Evolutionary conservation across 2,797 vertebrate species (phyloP).

Genomic region (Oreonectes daqikongensis): DNA sequence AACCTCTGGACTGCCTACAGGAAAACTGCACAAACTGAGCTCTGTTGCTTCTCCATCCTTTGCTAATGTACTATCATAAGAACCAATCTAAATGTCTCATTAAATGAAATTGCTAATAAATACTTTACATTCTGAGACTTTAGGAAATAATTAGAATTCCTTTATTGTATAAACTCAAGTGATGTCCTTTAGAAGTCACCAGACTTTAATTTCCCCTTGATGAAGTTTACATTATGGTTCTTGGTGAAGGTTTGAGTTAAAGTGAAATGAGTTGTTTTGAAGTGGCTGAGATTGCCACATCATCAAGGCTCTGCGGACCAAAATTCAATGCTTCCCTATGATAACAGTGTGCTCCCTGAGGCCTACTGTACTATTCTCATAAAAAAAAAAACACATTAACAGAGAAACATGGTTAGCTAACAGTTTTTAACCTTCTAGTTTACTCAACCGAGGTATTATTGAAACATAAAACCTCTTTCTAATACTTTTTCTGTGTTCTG

Average conservation of each 20-base stretch:
- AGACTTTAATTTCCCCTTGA: background rate
- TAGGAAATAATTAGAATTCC: background rate
- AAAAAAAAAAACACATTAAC: conserved; percentile 49
- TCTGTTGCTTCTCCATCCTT: background rate
- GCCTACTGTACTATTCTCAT: conserved; percentile 10
- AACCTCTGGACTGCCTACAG: background rate
- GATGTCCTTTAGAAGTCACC: background rate
- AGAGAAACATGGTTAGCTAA: no score
- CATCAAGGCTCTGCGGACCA: conserved; percentile 40
- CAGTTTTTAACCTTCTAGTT: no score
- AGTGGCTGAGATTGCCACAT: conserved; percentile 51
- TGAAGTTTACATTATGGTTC: background rate
- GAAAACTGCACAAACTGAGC: background rate
- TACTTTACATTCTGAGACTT: background rate
- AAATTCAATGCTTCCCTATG: conserved; percentile 64
- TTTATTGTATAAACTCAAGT: background rate
- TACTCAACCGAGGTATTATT: no score
- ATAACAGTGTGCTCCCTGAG: conserved; percentile 50
- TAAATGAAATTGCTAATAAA: background rate
- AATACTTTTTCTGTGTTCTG: background rate
- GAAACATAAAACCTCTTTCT: no score
- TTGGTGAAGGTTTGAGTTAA: background rate
- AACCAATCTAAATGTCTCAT: background rate
- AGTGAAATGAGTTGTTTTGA: background rate
- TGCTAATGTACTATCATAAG: background rate